Percentiles rank a stretch among this genome's conserved stretches.
These are phyloP conservation scores for Bryconaethiops microstoma DNA, from an alignment of 2,797 vertebrate species.

Conservation along the genomic window DNA sequence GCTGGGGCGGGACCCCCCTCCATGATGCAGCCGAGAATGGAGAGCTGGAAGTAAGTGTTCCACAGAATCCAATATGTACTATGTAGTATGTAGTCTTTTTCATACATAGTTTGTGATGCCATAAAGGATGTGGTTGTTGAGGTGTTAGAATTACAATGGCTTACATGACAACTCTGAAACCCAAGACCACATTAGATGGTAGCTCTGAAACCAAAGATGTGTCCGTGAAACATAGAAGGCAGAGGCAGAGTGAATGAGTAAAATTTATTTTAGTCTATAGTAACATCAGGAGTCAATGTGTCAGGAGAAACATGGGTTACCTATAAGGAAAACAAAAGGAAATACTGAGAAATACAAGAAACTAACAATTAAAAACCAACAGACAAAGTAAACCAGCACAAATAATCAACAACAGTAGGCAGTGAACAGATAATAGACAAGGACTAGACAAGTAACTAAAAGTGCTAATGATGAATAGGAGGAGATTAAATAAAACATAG, in stretches of 20 bases:
- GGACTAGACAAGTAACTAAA: too few relatives aligned
- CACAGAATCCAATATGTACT: not conserved
- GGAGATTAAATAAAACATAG: not conserved
- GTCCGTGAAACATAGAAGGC: not conserved
- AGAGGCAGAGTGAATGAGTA: not conserved
- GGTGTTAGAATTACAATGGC: not conserved
- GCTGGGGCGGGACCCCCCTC: conserved; percentile 91
- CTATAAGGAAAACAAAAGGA: not conserved
- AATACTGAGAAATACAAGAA: not conserved
- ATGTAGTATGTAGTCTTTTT: not conserved
- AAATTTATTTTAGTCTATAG: not conserved
- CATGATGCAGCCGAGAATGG: conserved; percentile 95
- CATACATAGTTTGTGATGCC: not conserved
- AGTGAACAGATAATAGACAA: not conserved
- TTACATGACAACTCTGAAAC: not conserved
- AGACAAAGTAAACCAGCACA: not conserved
- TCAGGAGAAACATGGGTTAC: not conserved
- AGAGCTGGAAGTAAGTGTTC: conserved; percentile 86
- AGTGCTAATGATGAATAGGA: not conserved
- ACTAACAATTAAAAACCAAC: not conserved
- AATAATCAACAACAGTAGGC: not conserved
- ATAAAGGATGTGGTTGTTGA: not conserved
- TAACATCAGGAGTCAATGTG: not conserved
- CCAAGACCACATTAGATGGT: not conserved
- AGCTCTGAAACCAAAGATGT: not conserved